Evolutionary conservation across 2,113 vertebrate genomes (phyloP).

Genomic region (Hippocampus zosterae): DNA sequence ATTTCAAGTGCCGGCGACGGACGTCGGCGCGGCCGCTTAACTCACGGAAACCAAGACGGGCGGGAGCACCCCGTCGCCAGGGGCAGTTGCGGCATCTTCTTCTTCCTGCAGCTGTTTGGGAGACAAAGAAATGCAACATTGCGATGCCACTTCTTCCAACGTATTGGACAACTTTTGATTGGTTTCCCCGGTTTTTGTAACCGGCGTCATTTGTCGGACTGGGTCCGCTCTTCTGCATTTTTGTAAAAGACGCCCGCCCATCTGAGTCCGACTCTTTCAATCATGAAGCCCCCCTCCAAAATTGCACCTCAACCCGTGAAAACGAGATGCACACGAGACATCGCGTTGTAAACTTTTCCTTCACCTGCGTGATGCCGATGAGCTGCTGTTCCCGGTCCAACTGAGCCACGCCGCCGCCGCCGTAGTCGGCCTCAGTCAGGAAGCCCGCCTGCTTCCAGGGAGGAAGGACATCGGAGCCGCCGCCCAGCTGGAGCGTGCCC

Average conservation of each 20-base stretch:
- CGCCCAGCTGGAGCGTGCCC: conserved; percentile 65
- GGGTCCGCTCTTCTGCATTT: too few species aligned
- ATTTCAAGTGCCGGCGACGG: not conserved
- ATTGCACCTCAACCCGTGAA: too few species aligned
- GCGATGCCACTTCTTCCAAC: not conserved
- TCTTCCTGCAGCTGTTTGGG: conserved; percentile 52
- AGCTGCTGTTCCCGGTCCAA: conserved; percentile 65
- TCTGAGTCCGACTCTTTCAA: too few species aligned
- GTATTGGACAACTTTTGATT: too few species aligned
- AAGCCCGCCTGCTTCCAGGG: conserved; percentile 90
- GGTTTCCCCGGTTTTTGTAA: too few species aligned
- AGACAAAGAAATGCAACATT: not conserved
- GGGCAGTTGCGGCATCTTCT: conserved; percentile 46
- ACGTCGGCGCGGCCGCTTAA: not conserved
- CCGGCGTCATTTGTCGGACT: too few species aligned
- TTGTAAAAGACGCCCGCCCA: too few species aligned
- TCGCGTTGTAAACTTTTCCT: not conserved
- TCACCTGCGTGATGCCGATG: conserved; percentile 1
- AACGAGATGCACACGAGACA: too few species aligned
- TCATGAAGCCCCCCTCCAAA: too few species aligned
- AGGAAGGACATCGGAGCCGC: conserved; percentile 78
- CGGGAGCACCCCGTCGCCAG: conserved; percentile 47
- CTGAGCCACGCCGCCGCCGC: conserved; percentile 58
- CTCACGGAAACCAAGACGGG: conserved; percentile 70
- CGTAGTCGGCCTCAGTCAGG: conserved; percentile 71